Evolutionary conservation across 2,797 vertebrate species (phyloP).

Genomic region (Etheostoma perlongum): DNA sequence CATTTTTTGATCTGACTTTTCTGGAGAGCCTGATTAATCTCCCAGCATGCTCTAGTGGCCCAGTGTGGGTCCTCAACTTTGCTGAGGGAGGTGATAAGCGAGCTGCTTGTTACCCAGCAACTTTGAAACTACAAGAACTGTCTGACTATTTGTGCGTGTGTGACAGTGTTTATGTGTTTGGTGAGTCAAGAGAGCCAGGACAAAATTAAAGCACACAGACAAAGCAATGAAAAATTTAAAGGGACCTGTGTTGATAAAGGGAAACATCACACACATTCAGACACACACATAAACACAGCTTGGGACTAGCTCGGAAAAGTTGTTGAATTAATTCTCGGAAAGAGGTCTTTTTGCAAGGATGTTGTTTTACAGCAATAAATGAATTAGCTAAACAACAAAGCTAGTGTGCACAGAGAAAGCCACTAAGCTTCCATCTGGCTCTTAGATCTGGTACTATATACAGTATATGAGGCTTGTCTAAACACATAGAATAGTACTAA

Average conservation of each 20-base stretch:
- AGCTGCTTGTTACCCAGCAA: conserved; percentile 64
- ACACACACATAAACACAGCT: conserved; percentile 22
- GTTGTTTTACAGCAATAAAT: conserved; percentile 60
- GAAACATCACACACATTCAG: conserved; percentile 14
- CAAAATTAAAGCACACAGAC: conserved; percentile 67
- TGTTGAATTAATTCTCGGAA: conserved; percentile 55
- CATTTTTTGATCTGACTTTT: conserved; percentile 51
- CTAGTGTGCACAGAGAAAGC: conserved; percentile 44
- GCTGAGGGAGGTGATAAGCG: conserved; percentile 48
- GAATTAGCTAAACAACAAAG: conserved; percentile 56
- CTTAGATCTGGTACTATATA: conserved; percentile 4
- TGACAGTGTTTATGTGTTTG: conserved; percentile 38
- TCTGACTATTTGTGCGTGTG: conserved; percentile 44
- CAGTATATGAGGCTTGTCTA: conserved; percentile 16
- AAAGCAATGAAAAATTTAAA: conserved; percentile 58
- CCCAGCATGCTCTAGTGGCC: conserved; percentile 59
- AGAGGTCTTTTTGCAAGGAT: conserved; percentile 51
- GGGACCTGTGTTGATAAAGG: conserved; percentile 44
- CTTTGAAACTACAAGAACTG: conserved; percentile 51
- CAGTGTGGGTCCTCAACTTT: conserved; percentile 64
- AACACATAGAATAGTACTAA: conserved; percentile 21
- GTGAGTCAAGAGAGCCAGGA: conserved; percentile 58
- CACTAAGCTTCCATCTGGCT: conserved; percentile 47
- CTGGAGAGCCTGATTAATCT: conserved; percentile 52
- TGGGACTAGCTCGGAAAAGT: conserved; percentile 33